phyloP scores from a whole-genome alignment of 2,797 vertebrate species.

The Meda fulgida region DNA sequence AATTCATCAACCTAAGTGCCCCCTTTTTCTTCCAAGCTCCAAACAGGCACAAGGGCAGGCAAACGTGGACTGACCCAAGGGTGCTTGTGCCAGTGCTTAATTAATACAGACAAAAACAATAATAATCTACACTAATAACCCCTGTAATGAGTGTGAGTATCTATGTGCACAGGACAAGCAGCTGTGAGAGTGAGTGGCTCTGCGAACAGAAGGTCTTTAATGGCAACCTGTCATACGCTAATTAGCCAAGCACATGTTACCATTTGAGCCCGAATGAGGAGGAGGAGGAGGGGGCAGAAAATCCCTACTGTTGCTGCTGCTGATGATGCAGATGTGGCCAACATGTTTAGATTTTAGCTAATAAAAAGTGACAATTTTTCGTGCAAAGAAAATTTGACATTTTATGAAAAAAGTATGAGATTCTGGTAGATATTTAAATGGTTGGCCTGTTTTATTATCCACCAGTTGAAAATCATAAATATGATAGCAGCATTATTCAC shows the following conservation, averaged over 20 bases:
- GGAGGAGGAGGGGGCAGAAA: slow-evolving; percentile 6
- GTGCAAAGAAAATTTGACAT: slow-evolving; percentile 2
- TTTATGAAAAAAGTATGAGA: neutral
- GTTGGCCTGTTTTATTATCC: neutral
- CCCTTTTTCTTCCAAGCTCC: slow-evolving; percentile 50
- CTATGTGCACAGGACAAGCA: slow-evolving; percentile 50
- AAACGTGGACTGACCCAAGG: slow-evolving; percentile 47
- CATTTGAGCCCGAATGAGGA: slow-evolving; percentile 18
- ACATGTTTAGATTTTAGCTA: slow-evolving; percentile 17
- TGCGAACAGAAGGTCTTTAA: slow-evolving; percentile 57
- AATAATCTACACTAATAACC: slow-evolving; percentile 55
- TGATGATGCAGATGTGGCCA: neutral
- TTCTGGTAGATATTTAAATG: neutral
- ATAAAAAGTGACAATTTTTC: neutral
- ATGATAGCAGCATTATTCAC: neutral
- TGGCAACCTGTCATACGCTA: slow-evolving; percentile 58
- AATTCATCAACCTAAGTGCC: slow-evolving; percentile 61
- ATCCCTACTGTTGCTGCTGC: slow-evolving; percentile 31
- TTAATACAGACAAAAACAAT: slow-evolving; percentile 60
- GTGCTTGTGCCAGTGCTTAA: slow-evolving; percentile 53
- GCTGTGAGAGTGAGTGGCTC: slow-evolving; percentile 50
- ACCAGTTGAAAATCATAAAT: neutral
- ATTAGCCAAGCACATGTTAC: slow-evolving; percentile 51
- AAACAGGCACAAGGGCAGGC: slow-evolving; percentile 45
- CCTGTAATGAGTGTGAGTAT: slow-evolving; percentile 43